phyloP scores from a whole-genome alignment of 2,797 vertebrate species.

The Mareca penelope region DNA sequence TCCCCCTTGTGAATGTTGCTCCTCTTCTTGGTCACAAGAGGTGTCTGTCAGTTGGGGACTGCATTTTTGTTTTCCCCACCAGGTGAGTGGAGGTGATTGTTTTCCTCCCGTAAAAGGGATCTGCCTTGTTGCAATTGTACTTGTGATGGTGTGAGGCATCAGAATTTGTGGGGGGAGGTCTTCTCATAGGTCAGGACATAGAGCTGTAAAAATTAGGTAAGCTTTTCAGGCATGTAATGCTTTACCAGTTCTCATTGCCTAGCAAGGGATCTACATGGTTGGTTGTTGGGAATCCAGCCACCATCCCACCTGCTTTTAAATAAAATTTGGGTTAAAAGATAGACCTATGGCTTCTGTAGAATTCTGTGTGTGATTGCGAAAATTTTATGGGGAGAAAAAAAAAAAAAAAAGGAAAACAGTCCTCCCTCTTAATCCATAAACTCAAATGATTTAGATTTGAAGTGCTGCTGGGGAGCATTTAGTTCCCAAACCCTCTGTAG shows the following conservation, averaged over 20 bases:
- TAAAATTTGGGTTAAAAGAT: background rate
- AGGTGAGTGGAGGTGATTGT: background rate
- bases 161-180: background rate
- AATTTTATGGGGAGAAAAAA: no score
- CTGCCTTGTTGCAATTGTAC: background rate
- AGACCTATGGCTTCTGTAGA: background rate
- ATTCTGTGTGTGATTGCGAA: no score
- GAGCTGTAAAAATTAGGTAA: background rate
- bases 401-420: background rate
- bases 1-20: background rate
- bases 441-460: background rate
- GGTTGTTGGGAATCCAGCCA: background rate
- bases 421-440: background rate
- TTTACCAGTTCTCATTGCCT: background rate
- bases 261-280: background rate
- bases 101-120: background rate
- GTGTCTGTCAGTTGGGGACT: background rate
- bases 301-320: background rate
- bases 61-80: background rate
- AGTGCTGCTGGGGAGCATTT: background rate
- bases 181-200: background rate
- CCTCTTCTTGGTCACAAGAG: background rate
- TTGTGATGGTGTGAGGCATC: background rate
- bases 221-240: background rate
- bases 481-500: background rate